Conservation (phyloP, 2,797 vertebrate species). For the Enteromius viviparus region DNA sequence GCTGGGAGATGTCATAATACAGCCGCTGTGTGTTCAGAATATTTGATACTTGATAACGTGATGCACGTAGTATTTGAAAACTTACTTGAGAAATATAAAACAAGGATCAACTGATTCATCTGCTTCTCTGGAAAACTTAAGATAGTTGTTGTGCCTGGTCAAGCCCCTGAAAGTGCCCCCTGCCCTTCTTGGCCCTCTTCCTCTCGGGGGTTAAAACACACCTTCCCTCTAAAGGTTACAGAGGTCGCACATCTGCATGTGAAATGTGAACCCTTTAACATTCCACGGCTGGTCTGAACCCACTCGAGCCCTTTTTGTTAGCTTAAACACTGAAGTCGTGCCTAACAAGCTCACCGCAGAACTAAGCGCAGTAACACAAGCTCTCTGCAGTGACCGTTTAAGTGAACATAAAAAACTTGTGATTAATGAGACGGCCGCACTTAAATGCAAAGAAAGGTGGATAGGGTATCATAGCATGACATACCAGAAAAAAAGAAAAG, state of each 20-base stretch:
- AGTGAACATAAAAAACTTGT: conserved; percentile 56
- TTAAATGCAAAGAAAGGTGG: conserved; percentile 41
- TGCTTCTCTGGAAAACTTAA: conserved; percentile 38
- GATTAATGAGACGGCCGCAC: conserved; percentile 56
- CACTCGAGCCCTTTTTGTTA: conserved; percentile 87
- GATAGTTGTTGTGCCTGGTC: conserved; percentile 58
- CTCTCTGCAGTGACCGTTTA: conserved; percentile 53
- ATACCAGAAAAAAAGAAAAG: conserved; percentile 23
- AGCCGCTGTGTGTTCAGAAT: conserved; percentile 29
- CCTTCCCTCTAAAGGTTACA: conserved; percentile 83
- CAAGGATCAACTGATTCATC: conserved; percentile 27
- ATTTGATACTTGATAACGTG: conserved; percentile 16
- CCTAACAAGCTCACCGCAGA: conserved; percentile 86
- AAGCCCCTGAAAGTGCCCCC: conserved; percentile 37
- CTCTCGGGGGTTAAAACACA: conserved; percentile 79
- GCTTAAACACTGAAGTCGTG: conserved; percentile 73
- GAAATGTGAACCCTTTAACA: conserved; percentile 96
- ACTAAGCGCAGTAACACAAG: conserved; percentile 52
- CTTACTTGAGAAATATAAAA: conserved; percentile 21
- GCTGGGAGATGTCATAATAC: conserved; percentile 52
- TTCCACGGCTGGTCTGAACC: conserved; percentile 88
- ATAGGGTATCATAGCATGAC: conserved; percentile 48
- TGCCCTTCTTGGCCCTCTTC: conserved; percentile 65
- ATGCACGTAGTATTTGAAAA: conserved; percentile 2
- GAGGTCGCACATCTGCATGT: conserved; percentile 96